phyloP scores from a whole-genome alignment of 1,140 invertebrate species.

The Papilio dardanus region DNA sequence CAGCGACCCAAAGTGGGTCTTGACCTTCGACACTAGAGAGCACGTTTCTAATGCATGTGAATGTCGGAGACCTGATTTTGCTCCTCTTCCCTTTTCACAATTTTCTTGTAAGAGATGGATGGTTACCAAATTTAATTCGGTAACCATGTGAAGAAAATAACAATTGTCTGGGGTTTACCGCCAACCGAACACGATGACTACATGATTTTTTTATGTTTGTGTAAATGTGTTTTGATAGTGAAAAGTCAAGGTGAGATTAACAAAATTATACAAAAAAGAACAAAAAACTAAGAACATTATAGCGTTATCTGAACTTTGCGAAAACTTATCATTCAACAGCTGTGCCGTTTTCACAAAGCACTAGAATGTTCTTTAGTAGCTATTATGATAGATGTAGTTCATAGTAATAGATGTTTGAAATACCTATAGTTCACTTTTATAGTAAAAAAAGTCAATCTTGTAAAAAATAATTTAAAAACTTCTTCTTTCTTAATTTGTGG shows the following conservation, averaged over 20 bases:
- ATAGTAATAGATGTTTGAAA: neutral
- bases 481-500: too few relatives aligned
- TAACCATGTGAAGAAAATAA: too few relatives aligned
- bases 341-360: neutral
- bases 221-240: neutral
- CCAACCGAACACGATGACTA: neutral
- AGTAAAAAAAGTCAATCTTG: too few relatives aligned
- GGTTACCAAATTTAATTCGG: too few relatives aligned
- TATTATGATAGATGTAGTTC: neutral
- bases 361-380: neutral
- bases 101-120: too few relatives aligned
- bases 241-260: neutral
- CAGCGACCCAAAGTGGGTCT: too few relatives aligned
- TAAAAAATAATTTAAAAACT: too few relatives aligned
- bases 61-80: too few relatives aligned
- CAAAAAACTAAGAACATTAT: neutral
- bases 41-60: too few relatives aligned
- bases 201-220: neutral
- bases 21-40: too few relatives aligned
- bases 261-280: neutral
- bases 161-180: neutral
- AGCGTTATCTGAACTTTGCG: neutral
- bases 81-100: too few relatives aligned
- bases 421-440: too few relatives aligned
- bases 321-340: slow-evolving; percentile 16